Evolutionary conservation across 2,113 vertebrate species (phyloP).

Genomic region (Notiomystis cincta): DNA sequence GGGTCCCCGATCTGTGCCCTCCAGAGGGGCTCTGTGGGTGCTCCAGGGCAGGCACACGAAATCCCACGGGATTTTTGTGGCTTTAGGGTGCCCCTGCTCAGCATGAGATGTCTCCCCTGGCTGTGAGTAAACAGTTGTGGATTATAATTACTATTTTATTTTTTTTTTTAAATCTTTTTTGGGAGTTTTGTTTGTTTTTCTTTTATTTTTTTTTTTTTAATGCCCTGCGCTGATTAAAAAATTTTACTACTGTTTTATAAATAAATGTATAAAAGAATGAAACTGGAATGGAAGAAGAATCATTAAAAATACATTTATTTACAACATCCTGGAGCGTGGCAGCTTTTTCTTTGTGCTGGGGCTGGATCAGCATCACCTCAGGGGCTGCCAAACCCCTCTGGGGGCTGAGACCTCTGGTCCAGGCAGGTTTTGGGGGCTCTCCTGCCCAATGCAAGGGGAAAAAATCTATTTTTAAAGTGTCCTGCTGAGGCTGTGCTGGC

Average conservation of each 20-base stretch:
- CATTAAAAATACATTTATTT: constrained; percentile 75
- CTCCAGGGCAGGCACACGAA: fast-evolving
- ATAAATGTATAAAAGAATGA: constrained; percentile 70
- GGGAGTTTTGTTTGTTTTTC: neutral
- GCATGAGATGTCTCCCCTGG: neutral
- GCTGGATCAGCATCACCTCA: neutral
- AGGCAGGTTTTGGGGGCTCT: neutral
- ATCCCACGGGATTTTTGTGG: neutral
- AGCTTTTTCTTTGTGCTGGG: neutral
- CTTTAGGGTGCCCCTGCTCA: neutral
- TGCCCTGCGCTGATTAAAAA: constrained; percentile 67
- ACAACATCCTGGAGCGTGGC: neutral
- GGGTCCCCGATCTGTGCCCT: fast-evolving
- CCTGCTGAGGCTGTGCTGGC: neutral
- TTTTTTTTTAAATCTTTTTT: constrained; percentile 26
- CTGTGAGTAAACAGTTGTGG: constrained; percentile 11
- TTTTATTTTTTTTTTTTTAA: constrained; percentile 28
- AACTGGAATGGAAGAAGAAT: constrained; percentile 68
- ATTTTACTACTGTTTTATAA: constrained; percentile 76
- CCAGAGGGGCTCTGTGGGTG: fast-evolving
- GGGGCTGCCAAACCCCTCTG: neutral
- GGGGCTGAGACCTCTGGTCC: neutral
- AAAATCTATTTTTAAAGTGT: fast-evolving
- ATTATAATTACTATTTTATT: neutral
- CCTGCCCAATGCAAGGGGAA: fast-evolving